These are phyloP conservation scores for Aphaenogaster ashmeadi DNA, from an alignment of 1,140 invertebrate genomes.

Conservation along the genomic window DNA sequence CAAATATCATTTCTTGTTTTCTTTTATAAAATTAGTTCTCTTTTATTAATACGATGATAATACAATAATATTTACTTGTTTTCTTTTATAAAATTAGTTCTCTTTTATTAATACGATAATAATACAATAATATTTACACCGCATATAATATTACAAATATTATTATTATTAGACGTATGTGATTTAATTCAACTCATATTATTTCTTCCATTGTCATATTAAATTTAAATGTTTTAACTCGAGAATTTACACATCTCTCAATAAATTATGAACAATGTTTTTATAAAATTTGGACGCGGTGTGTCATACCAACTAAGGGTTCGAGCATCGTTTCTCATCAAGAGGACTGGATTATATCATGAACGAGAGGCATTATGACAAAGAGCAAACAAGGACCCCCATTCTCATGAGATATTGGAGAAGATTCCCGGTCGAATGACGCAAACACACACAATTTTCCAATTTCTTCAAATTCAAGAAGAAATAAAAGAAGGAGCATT, in stretches of 20 bases:
- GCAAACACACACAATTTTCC: not conserved
- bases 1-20: not conserved
- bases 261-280: not conserved
- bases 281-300: not conserved
- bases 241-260: not conserved
- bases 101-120: not conserved
- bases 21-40: no score
- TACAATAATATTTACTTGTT: not conserved
- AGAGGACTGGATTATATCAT: constrained; percentile 1
- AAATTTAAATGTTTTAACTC: constrained; percentile 4
- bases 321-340: not conserved
- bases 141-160: no score
- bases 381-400: not conserved
- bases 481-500: not conserved
- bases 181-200: not conserved
- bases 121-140: not conserved
- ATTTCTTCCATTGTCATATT: not conserved
- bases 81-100: no score
- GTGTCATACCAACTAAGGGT: not conserved
- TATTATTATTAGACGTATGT: not conserved
- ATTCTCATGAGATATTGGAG: constrained; percentile 5
- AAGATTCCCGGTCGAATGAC: not conserved
- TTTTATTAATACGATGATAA: not conserved
- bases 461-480: constrained; percentile 6
- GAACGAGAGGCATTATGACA: constrained; percentile 14